Evolutionary conservation across 2,797 vertebrate species (phyloP), one percentile per base, ranked within the genome.

Genomic region (Prunella strophiata): DNA sequence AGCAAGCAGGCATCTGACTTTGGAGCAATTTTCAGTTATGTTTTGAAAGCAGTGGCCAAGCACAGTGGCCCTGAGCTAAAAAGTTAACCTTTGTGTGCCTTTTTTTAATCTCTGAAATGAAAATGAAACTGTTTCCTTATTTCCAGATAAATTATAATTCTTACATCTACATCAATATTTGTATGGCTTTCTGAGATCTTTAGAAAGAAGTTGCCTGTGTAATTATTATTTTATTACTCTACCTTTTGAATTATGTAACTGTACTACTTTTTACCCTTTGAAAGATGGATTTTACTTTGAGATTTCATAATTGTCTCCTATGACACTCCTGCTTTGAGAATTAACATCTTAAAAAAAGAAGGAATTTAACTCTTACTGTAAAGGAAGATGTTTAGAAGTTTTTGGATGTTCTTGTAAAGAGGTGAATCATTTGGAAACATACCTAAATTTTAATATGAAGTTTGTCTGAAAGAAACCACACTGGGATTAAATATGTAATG

Each of bases 231-330:
- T 94, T 91, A 88, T 87, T 77, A 66, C 40, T 83, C 50, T 55
- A 77, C 48, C 29, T 91, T 93, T 95, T 94, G 7, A 94, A 94
- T 86, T 93, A 55, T 89, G 36, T 86, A 83, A 74, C 58, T 91
- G 48, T 48, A 42, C 88, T 92, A 79, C 55, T 72, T 86, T 91
- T 90, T 95, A 88, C 57, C 36, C 27, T 94, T 85, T 96, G 85
- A 85, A 92, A 94, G 34, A 67, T 38, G 45, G 30, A 62, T 94
- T 89, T 93, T 78, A 86, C 58, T 88, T 91, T 40, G 57, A 84
- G 61, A 63, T 93, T 94, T 92, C n/a, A 10, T 85, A 87, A 68
- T 74, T 71, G 63, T 75, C 66, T 93, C 32, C 70, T 88, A 30
- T 84, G 29, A 67, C 59, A 81, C 11, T 63, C 68, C 59, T 93